Percentiles rank a stretch among this genome's conserved stretches.
Conservation (phyloP, 2,797 vertebrate genomes). For the Psittacula echo region DNA sequence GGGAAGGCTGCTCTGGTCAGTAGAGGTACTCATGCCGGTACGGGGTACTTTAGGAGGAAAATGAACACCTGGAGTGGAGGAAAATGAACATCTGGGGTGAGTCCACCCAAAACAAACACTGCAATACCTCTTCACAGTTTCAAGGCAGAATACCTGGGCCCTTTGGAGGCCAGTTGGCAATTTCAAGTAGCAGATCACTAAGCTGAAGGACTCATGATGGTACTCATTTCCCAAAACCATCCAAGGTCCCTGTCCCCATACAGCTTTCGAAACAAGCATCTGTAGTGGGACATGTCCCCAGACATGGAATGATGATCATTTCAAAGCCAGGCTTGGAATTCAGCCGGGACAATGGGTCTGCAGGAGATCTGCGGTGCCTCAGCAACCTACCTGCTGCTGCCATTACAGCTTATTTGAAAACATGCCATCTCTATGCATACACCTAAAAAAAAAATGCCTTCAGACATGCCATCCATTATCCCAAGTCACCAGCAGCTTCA, state of each 20-base stretch:
- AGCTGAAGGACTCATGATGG: neutral
- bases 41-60: neutral
- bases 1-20: neutral
- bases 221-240: neutral
- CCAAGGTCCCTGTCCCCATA: neutral
- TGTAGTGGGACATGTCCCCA: neutral
- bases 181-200: neutral
- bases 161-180: neutral
- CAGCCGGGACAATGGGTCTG: rapidly evolving
- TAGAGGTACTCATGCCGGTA: rapidly evolving
- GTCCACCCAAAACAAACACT: neutral
- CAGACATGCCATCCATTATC: neutral
- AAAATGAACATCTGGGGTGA: neutral
- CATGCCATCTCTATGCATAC: neutral
- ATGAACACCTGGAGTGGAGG: neutral
- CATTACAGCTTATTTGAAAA: neutral
- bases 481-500: constrained; percentile 1
- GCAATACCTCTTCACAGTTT: neutral
- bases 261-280: neutral
- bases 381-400: neutral
- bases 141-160: neutral
- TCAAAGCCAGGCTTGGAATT: neutral
- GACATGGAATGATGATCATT: rapidly evolving
- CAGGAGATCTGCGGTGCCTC: neutral
- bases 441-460: neutral